These are phyloP conservation scores for Dicyrtomina minuta DNA, from an alignment of 2,888 invertebrate genomes.

Conservation along the genomic window DNA sequence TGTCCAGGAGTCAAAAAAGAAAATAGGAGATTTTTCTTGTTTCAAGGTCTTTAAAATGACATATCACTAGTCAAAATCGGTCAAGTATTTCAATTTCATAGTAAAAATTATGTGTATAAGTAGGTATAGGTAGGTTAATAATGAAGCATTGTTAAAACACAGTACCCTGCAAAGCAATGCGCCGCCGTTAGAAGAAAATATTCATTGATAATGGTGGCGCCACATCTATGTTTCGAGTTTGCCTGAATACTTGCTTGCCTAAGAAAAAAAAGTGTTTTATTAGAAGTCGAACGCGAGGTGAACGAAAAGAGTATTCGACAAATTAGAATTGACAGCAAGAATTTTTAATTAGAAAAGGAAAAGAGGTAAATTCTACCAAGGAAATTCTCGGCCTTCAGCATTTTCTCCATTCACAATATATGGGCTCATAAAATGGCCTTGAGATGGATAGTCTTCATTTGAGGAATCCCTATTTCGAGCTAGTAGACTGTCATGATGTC, in stretches of 20 bases:
- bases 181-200: conserved; percentile 46
- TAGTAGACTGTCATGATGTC: background rate
- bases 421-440: no score
- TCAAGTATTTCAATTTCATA: no score
- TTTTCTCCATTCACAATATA: conserved; percentile 47
- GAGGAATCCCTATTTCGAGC: no score
- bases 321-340: background rate
- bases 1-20: no score
- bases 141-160: no score
- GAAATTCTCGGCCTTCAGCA: conserved; percentile 46
- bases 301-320: no score
- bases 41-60: no score
- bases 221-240: conserved; percentile 44
- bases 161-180: conserved; percentile 46
- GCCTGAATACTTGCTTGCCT: conserved; percentile 44
- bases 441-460: no score
- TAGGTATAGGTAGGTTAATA: no score
- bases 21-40: no score
- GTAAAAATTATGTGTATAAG: no score
- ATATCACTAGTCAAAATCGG: no score
- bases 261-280: background rate
- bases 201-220: conserved; percentile 45
- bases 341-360: background rate
- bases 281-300: background rate
- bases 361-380: conserved; percentile 36